Conservation (phyloP, 2,888 invertebrate species). For the Trissolcus japonicus region DNA sequence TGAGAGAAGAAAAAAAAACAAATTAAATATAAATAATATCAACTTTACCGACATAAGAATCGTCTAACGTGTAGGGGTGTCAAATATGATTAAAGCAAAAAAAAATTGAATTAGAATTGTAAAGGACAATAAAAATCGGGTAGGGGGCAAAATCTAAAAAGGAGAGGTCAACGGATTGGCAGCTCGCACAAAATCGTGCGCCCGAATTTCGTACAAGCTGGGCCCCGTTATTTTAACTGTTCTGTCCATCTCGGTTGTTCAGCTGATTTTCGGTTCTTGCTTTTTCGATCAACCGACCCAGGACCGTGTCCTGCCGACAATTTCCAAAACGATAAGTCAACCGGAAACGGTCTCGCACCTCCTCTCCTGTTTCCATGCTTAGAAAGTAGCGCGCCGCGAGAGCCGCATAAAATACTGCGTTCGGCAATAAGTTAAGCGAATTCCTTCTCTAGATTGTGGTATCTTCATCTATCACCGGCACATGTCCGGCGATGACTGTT, state of each 20-base stretch:
- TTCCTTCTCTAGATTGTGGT: slow-evolving; percentile 57
- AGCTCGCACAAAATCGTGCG: slow-evolving; percentile 26
- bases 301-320: slow-evolving; percentile 1
- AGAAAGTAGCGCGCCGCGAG: slow-evolving; percentile 64
- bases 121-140: too few relatives aligned
- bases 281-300: slow-evolving; percentile 7
- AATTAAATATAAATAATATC: not conserved
- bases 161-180: not conserved
- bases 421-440: slow-evolving; percentile 74
- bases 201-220: slow-evolving; percentile 22
- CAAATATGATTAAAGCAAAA: slow-evolving; percentile 6
- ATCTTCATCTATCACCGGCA: slow-evolving; percentile 52
- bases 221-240: not conserved
- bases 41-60: not conserved
- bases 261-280: not conserved
- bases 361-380: slow-evolving; percentile 22
- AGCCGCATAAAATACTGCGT: slow-evolving; percentile 73
- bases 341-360: not conserved
- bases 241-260: not conserved
- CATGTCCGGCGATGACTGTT: slow-evolving; percentile 57
- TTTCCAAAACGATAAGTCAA: slow-evolving; percentile 21
- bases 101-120: slow-evolving; percentile 3
- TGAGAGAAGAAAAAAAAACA: not conserved
- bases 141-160: not conserved
- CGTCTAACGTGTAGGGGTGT: not conserved